Percentiles rank a stretch among this genome's conserved stretches.
Evolutionary conservation across 2,888 invertebrate species (phyloP).

Genomic region (Leptinotarsa tumamoca): DNA sequence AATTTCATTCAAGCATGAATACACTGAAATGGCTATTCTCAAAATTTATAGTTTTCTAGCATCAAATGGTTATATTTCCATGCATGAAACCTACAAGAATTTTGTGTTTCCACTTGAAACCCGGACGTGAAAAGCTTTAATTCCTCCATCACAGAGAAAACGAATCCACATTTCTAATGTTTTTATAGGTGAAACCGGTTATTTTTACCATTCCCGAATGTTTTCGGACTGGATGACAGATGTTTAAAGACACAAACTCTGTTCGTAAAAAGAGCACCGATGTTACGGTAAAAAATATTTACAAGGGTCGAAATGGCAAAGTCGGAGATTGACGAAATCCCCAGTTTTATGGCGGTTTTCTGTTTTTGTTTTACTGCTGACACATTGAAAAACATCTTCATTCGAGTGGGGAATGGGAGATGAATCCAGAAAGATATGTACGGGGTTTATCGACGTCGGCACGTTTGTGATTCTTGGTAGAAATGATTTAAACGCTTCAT

Average conservation of each 20-base stretch:
- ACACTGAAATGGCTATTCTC: too few relatives aligned
- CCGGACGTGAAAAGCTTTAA: constrained; percentile 12
- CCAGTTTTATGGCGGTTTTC: constrained; percentile 36
- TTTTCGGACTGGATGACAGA: constrained; percentile 16
- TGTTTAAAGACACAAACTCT: constrained; percentile 2
- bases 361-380: constrained; percentile 39
- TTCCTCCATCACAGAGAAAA: background rate
- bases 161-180: constrained; percentile 12
- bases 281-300: constrained; percentile 35
- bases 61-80: background rate
- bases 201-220: constrained; percentile 10
- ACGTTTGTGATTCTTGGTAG: background rate
- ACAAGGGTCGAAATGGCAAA: constrained; percentile 31
- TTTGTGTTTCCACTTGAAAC: background rate
- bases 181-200: constrained; percentile 12
- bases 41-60: background rate
- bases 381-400: constrained; percentile 38
- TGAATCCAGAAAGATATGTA: background rate
- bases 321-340: constrained; percentile 36
- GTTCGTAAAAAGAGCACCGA: constrained; percentile 12
- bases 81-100: background rate
- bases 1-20: background rate
- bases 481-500: background rate
- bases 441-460: background rate
- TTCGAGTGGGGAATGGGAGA: constrained; percentile 5